A percentile compares a stretch with the other conserved stretches of the same genome.
Conservation (phyloP, 1,140 invertebrate species). For the Drosophila willistoni region DNA sequence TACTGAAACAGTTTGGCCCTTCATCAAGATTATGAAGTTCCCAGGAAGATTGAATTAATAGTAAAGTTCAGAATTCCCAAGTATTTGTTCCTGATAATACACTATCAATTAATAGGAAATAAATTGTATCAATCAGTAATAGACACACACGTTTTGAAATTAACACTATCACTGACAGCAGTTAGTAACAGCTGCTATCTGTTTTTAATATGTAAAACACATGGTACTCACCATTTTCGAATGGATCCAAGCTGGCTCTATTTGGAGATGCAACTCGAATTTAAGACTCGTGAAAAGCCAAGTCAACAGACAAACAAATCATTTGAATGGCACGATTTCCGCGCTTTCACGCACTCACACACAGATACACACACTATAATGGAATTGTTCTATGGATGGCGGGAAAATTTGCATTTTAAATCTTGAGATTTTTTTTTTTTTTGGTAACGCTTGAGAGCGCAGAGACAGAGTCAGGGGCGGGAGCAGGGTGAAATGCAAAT, state of each 20-base stretch:
- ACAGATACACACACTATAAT: conserved; percentile 33
- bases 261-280: conserved; percentile 1
- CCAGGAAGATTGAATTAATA: no score
- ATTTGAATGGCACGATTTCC: conserved; percentile 30
- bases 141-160: neutral
- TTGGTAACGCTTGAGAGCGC: conserved; percentile 39
- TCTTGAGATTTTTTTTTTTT: conserved; percentile 38
- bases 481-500: conserved; percentile 73
- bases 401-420: conserved; percentile 61
- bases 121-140: neutral
- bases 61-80: no score
- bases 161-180: neutral
- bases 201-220: neutral
- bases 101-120: neutral
- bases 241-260: conserved; percentile 23
- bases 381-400: conserved; percentile 34
- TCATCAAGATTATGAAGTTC: no score
- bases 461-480: conserved; percentile 21
- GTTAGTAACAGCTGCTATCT: neutral
- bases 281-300: conserved; percentile 30
- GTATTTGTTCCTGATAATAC: neutral
- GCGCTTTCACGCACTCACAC: conserved; percentile 21
- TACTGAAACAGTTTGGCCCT: no score
- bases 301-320: conserved; percentile 54
- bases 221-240: conserved; percentile 55